Evolutionary conservation across 2,888 invertebrate species (phyloP).

Genomic region (Cyclophora albipunctata): DNA sequence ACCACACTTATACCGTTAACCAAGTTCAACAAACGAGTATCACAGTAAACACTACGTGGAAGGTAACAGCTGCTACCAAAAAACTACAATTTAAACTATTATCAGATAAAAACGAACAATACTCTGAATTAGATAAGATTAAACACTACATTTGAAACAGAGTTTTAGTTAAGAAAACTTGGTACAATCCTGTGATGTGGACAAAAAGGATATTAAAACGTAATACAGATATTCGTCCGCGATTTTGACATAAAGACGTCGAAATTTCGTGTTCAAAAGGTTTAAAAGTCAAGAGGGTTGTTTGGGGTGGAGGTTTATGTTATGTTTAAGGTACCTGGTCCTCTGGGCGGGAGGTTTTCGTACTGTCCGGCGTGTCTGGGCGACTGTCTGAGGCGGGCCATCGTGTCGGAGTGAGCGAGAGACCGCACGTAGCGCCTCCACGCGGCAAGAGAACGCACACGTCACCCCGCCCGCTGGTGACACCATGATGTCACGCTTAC

Average conservation of each 20-base stretch:
- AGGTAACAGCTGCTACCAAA: slow-evolving; percentile 14
- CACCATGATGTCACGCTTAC: slow-evolving; percentile 17
- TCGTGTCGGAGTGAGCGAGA: slow-evolving; percentile 61
- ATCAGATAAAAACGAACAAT: slow-evolving; percentile 1
- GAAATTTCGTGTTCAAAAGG: neutral
- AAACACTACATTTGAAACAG: slow-evolving; percentile 7
- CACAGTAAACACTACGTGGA: neutral
- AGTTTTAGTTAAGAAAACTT: slow-evolving; percentile 11
- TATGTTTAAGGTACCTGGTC: slow-evolving; percentile 54
- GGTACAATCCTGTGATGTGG: slow-evolving; percentile 1
- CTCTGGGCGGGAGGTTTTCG: slow-evolving; percentile 64
- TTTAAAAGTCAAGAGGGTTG: neutral
- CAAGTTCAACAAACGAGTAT: neutral
- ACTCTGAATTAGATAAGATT: slow-evolving; percentile 9
- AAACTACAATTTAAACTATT: neutral
- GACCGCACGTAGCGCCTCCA: slow-evolving; percentile 30
- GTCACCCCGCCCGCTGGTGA: slow-evolving; percentile 34
- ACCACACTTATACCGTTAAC: neutral
- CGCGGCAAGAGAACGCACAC: slow-evolving; percentile 44
- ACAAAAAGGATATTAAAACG: neutral
- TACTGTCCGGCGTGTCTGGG: slow-evolving; percentile 61
- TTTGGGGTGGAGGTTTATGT: slow-evolving; percentile 3
- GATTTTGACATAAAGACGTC: no score
- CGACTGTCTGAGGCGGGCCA: slow-evolving; percentile 71
- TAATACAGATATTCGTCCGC: no score